phyloP scores from a whole-genome alignment of 2,113 vertebrate genomes.

The Ginglymostoma cirratum region DNA sequence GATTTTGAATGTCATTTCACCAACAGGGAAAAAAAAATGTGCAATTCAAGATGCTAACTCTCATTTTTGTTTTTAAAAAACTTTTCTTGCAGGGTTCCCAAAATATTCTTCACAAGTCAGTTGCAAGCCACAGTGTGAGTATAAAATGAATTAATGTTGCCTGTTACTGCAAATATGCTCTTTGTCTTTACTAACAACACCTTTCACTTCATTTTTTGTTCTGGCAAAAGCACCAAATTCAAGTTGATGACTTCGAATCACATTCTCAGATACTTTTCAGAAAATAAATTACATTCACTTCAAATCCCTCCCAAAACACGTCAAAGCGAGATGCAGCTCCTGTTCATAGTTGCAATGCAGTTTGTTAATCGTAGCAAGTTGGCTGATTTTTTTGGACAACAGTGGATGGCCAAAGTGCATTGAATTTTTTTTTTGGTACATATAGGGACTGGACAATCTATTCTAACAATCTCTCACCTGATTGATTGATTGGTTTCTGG shows the following conservation, averaged over 20 bases:
- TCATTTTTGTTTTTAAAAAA: background rate
- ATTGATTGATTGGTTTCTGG: too few species aligned
- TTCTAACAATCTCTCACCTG: too few species aligned
- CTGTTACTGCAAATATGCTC: background rate
- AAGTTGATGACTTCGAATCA: background rate
- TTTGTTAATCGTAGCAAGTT: background rate
- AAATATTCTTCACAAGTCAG: background rate
- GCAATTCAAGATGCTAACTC: background rate
- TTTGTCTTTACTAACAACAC: background rate
- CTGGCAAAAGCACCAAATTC: background rate
- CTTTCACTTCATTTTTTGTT: background rate
- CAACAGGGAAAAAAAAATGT: too few species aligned
- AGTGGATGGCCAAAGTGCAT: too few species aligned
- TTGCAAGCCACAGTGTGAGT: constrained; percentile 10
- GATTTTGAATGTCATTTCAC: background rate
- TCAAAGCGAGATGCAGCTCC: background rate
- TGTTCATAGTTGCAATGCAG: background rate
- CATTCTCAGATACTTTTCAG: background rate
- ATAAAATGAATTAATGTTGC: background rate
- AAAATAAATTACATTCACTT: background rate
- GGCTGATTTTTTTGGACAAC: too few species aligned
- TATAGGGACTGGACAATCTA: too few species aligned
- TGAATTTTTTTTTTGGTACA: too few species aligned
- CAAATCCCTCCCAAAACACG: background rate
- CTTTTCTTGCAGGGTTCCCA: background rate